These are phyloP conservation scores for Philotrypesis tridentata DNA, from an alignment of 1,140 invertebrate species.

Conservation along the genomic window DNA sequence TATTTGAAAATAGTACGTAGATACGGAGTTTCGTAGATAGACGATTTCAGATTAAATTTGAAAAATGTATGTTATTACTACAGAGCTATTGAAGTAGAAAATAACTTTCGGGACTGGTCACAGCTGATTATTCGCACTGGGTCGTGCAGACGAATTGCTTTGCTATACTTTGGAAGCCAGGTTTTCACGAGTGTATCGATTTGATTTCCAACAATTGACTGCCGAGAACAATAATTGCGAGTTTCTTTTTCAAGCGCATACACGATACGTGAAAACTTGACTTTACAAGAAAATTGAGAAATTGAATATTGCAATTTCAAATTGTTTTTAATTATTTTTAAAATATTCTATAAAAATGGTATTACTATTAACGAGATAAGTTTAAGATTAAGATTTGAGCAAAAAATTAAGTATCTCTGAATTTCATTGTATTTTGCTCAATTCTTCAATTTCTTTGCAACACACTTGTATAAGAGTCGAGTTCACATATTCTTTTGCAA, in stretches of 20 bases:
- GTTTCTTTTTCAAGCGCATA: no score
- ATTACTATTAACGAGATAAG: no score
- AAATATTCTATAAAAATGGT: no score
- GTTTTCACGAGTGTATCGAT: neutral
- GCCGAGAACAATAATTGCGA: no score
- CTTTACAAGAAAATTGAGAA: neutral
- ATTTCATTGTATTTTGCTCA: neutral
- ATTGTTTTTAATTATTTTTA: no score
- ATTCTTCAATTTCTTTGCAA: neutral
- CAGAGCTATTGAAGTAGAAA: conserved; percentile 49
- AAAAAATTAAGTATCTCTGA: no score
- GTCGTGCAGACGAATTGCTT: neutral
- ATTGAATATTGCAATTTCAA: neutral
- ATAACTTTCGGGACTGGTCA: conserved; percentile 25
- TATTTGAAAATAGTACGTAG: conserved; percentile 27
- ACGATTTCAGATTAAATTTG: conserved; percentile 3
- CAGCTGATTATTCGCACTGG: neutral
- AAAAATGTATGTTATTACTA: conserved; percentile 43
- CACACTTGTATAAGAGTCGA: no score
- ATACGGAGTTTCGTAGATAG: conserved; percentile 31
- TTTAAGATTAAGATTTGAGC: neutral
- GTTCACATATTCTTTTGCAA: no score
- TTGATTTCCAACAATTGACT: no score
- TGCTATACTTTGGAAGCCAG: neutral
- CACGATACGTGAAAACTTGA: neutral